Conservation (phyloP, 2,888 invertebrate genomes). For the Lamellibrachia columna region DNA sequence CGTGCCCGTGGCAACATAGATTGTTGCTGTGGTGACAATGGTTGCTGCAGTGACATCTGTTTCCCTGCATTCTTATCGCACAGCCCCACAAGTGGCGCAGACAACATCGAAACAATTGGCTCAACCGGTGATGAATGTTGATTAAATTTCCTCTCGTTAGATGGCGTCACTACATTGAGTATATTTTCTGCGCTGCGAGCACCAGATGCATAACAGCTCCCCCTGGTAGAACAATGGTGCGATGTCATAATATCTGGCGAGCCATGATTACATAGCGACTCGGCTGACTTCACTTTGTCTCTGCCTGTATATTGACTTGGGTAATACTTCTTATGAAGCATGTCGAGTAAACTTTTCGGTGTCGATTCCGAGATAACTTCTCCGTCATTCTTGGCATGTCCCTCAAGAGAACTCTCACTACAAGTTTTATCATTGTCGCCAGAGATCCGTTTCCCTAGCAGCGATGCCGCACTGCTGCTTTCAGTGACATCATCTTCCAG, state of each 20-base stretch:
- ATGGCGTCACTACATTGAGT: background rate
- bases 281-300: background rate
- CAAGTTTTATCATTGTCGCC: background rate
- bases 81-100: background rate
- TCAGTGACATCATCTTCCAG: background rate
- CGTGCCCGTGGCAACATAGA: background rate
- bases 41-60: background rate
- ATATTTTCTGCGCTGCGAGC: background rate
- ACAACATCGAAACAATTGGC: background rate
- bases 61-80: background rate
- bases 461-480: background rate
- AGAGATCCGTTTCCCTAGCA: background rate
- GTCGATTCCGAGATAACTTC: background rate
- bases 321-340: slow-evolving; percentile 2
- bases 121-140: background rate
- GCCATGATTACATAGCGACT: background rate
- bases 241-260: background rate
- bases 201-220: background rate
- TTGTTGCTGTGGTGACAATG: background rate
- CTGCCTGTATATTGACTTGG: background rate
- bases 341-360: background rate
- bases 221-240: slow-evolving; percentile 1
- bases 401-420: background rate
- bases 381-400: background rate
- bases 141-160: background rate